Evolutionary conservation across 2,888 invertebrate genomes (phyloP), one percentile per base, ranked within the genome.

Genomic region (Epinotia demarniana): DNA sequence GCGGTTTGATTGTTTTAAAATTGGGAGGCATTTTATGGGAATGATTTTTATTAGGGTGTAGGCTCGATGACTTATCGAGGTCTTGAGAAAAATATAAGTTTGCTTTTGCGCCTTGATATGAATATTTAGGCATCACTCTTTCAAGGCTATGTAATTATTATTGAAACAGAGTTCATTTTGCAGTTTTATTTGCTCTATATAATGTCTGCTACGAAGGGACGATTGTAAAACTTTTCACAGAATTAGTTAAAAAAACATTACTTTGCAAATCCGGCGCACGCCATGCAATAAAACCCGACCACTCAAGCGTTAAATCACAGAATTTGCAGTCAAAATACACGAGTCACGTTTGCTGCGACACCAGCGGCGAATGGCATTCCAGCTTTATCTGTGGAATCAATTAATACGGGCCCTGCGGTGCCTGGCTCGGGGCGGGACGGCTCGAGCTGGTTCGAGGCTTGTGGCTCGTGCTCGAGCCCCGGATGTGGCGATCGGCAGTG

Each of bases 321-420:
- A 69, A 77, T 78, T 75, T 76, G 63, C 78, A 78, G 69, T 74
- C 68, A 62, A 81, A 83, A 86, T 77, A 83, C 84, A 84, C 82
- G 72, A 84, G 80, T 85, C 84, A 84, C 83, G 84, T 82, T 80
- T 74, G 77, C 78, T 78, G 80, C 75, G 79, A 79, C 79, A 78
- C 77, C 78, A 75, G 68, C 61, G 75, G 70, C 80, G 80, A 86
- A 86, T 87, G 89, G 87, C 90, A 90, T 90, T 89, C 87, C 85
- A 74, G 82, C 80, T 83, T 89, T 90, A 90, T 90, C 90, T 89
- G 84, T 80, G 75, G 86, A 91, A 91, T 90, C 91, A 90, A 92
- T 92, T 91, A 89, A 85, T 83, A 83, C 79, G 84, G 86, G 85
- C 80, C 76, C 73, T 73, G 80, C 79, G 82, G 89, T 87, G 84